Evolutionary conservation across 2,888 invertebrate species (phyloP).

Genomic region (Euspilapteryx auroguttella): DNA sequence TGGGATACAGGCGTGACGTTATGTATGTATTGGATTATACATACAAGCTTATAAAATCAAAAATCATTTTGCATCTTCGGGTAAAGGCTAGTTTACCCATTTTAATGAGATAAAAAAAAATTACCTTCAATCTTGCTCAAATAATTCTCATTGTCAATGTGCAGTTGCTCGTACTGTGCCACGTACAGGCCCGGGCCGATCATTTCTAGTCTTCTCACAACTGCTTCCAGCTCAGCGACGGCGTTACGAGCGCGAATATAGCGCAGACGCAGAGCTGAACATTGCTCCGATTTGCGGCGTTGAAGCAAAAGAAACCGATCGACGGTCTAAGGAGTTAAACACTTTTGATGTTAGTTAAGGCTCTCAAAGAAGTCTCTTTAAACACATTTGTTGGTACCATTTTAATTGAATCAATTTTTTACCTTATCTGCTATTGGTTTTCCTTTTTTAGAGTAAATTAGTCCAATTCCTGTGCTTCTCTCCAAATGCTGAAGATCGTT

Average conservation of each 20-base stretch:
- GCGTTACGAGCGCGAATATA: slow-evolving; percentile 42
- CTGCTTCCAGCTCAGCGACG: slow-evolving; percentile 31
- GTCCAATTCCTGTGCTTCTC: slow-evolving; percentile 31
- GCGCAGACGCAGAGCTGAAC: slow-evolving; percentile 32
- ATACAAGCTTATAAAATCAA: no score
- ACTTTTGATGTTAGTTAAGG: neutral
- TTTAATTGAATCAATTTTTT: no score
- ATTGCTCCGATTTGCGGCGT: slow-evolving; percentile 32
- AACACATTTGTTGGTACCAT: no score
- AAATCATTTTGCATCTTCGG: no score
- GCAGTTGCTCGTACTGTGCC: slow-evolving; percentile 40
- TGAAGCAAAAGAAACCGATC: slow-evolving; percentile 34
- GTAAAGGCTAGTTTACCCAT: no score
- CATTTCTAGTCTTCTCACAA: slow-evolving; percentile 33
- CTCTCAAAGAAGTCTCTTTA: no score
- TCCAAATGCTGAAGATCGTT: slow-evolving; percentile 30
- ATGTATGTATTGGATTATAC: no score
- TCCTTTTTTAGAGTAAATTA: slow-evolving; percentile 47
- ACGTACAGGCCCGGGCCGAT: slow-evolving; percentile 45
- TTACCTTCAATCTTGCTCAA: slow-evolving; percentile 47
- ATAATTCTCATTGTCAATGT: slow-evolving; percentile 37
- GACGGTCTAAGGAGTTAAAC: slow-evolving; percentile 21
- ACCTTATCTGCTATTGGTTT: slow-evolving; percentile 54
- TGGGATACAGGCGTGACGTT: no score
- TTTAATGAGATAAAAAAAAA: neutral